A percentile compares a stretch with the other conserved stretches of the same genome.
phyloP scores from a whole-genome alignment of 2,888 invertebrate genomes.

The Rhagonycha lutea region DNA sequence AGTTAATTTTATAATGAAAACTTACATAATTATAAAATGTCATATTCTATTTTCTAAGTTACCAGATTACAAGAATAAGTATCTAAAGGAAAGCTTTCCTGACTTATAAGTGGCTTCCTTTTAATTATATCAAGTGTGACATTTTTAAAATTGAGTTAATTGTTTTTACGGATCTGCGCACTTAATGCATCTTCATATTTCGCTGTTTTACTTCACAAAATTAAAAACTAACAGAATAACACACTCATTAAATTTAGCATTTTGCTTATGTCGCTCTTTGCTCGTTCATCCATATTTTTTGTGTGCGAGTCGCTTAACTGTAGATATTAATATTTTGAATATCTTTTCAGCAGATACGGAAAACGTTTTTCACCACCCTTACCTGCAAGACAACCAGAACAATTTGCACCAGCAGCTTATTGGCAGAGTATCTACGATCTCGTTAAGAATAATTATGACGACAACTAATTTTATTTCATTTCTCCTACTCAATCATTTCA shows the following conservation, averaged over 20 bases:
- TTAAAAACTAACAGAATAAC: not conserved
- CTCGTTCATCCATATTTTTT: not conserved
- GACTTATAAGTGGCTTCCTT: not conserved
- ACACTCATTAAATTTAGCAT: not conserved
- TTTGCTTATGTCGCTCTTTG: not conserved
- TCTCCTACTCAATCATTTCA: slow-evolving; percentile 10
- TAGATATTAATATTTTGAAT: not conserved
- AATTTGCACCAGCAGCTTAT: slow-evolving; percentile 14
- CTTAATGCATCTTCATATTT: not conserved
- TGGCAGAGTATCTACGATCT: slow-evolving; percentile 23
- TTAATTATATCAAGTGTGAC: not conserved
- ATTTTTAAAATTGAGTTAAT: not conserved
- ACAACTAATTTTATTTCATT: slow-evolving; percentile 19
- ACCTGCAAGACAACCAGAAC: slow-evolving; percentile 13
- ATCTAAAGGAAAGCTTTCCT: too few relatives aligned
- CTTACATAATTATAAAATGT: not conserved
- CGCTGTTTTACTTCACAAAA: not conserved
- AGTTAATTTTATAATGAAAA: not conserved
- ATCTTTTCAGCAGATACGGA: slow-evolving; percentile 31
- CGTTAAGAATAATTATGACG: slow-evolving; percentile 22
- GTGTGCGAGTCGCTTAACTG: not conserved
- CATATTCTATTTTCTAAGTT: not conserved
- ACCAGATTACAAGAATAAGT: not conserved
- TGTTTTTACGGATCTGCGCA: not conserved
- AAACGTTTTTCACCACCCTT: slow-evolving; percentile 25